Percentiles rank a stretch among this genome's conserved stretches.
Evolutionary conservation across 2,113 vertebrate genomes (phyloP).

Genomic region (Crotalus viridis): DNA sequence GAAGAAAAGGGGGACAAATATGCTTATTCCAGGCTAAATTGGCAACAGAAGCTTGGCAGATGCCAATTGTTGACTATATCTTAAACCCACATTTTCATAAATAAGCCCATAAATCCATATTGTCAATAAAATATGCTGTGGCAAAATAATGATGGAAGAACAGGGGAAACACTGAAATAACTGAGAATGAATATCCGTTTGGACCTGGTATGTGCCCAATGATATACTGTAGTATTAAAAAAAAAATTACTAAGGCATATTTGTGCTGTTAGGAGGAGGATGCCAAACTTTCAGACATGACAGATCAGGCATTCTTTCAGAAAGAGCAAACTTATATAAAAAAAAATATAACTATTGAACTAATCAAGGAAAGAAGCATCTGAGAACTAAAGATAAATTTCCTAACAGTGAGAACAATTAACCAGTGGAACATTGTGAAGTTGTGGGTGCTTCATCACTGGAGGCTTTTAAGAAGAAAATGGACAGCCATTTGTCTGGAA

Average conservation of each 20-base stretch:
- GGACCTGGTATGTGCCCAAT: neutral
- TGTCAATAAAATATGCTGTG: neutral
- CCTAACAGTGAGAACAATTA: neutral
- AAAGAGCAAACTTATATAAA: conserved; percentile 54
- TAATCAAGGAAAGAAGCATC: neutral
- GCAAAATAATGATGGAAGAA: neutral
- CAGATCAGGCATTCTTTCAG: conserved; percentile 39
- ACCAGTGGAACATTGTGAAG: neutral
- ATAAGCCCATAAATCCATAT: neutral
- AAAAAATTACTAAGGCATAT: neutral
- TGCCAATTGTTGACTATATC: neutral
- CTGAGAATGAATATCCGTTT: neutral
- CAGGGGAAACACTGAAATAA: neutral
- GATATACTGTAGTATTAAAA: neutral
- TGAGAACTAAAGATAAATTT: neutral
- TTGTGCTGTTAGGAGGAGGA: neutral
- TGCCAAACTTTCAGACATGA: conserved; percentile 21
- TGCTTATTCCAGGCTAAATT: neutral
- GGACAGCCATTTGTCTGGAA: neutral
- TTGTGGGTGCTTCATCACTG: neutral
- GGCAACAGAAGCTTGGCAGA: neutral
- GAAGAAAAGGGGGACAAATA: neutral
- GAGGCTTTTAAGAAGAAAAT: neutral
- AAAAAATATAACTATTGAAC: neutral
- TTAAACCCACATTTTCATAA: neutral